Evolutionary conservation across 2,113 vertebrate genomes (phyloP), one percentile per base, ranked within the genome.

Genomic region (Eptatretus burgeri): DNA sequence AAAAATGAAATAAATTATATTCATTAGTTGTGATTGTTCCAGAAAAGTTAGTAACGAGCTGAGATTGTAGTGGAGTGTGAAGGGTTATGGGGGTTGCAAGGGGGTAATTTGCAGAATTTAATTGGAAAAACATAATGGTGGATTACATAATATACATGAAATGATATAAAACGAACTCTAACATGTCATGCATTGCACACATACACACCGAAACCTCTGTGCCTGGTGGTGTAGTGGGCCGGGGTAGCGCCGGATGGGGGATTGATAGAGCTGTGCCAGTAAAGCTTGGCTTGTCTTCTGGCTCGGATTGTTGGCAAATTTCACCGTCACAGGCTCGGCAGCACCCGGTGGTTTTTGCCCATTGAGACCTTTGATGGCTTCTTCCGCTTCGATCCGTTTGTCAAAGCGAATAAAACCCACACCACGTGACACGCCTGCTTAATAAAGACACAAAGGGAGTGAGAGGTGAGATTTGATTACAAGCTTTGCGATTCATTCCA

Each of bases 301-400:
- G 76, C 91, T 98, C 72, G 91, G 91, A 75, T 91, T 98, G 75
- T 98, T 98, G 64, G 91, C 91, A 73, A 98, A 95, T 78, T 98
- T 98, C 70, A 98, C 91, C 51, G 91, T 95, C 70, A 95, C 93
- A 62, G 91, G 89, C 71, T 95, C 91, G 2, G 87, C 79, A 74
- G 84, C 85, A 68, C 79, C 77, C 5, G 89, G 81, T 51, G 91
- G 91, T 74, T 98, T 98, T 77, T 98, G 91, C 65, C 91, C 87
- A 69, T 98, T 94, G 68, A 95, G 79, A 62, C 88, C 87, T 72
- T 95, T 98, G 72, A 98, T 98, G 72, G 91, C 91, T 77, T 98
- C 91, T 75, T 98, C 91, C 14, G 91, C 91, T 71, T 98, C 91
- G 69, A 93, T 82, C 66, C 91, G 75, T 69, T 93, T 85, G 74